Conservation (phyloP, 2,113 vertebrate species). For the Pseudorasbora parva region DNA sequence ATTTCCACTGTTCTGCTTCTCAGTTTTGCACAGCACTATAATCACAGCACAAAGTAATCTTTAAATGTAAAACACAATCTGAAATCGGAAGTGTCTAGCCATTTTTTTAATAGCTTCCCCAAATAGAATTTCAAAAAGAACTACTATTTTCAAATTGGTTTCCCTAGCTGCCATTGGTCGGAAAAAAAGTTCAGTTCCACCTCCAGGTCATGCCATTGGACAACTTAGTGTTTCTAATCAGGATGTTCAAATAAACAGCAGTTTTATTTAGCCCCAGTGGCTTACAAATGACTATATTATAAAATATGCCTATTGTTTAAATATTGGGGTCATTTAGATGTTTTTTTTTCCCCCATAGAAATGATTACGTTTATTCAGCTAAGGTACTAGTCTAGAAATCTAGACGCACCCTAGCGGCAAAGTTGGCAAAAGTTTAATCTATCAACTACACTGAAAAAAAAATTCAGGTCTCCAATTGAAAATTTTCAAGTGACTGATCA, state of each 20-base stretch:
- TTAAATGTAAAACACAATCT: constrained; percentile 1
- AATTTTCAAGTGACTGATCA: too few relatives aligned
- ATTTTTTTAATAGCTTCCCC: background rate
- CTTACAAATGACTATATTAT: background rate
- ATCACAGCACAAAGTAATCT: background rate
- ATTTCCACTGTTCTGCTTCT: background rate
- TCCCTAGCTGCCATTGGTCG: background rate
- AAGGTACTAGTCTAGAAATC: too few relatives aligned
- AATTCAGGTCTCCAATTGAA: too few relatives aligned
- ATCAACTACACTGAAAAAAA: too few relatives aligned
- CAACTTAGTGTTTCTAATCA: background rate
- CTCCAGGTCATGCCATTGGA: background rate
- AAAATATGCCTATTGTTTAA: too few relatives aligned
- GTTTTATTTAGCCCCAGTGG: background rate
- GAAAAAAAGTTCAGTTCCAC: background rate
- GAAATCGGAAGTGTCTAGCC: background rate
- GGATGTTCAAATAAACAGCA: background rate
- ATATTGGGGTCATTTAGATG: too few relatives aligned
- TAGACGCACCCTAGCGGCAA: too few relatives aligned
- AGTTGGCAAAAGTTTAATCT: too few relatives aligned
- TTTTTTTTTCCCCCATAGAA: too few relatives aligned
- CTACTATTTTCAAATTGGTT: background rate
- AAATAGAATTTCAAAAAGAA: background rate
- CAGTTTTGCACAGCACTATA: background rate
- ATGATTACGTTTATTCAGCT: background rate